phyloP scores from a whole-genome alignment of 1,140 invertebrate genomes.

The Cyphomyrmex costatus region DNA sequence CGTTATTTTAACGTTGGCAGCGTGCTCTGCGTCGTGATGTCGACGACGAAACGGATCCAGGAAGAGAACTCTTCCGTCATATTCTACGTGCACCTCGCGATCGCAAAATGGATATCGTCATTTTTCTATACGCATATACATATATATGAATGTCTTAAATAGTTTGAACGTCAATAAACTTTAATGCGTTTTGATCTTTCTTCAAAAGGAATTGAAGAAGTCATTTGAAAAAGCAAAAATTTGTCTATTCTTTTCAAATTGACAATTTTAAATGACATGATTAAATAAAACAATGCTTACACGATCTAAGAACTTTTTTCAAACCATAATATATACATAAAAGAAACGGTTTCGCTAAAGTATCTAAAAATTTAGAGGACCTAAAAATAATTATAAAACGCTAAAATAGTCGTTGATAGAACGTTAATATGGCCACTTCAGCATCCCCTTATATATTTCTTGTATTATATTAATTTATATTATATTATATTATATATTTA shows the following conservation, averaged over 20 bases:
- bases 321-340: background rate
- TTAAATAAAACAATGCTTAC: background rate
- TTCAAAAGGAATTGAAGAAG: background rate
- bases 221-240: background rate
- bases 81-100: conserved; percentile 9
- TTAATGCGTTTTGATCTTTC: background rate
- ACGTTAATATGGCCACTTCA: too few relatives aligned
- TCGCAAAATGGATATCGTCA: conserved; percentile 24
- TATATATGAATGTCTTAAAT: background rate
- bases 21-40: conserved; percentile 57
- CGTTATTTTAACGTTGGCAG: conserved; percentile 30
- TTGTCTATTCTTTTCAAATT: background rate
- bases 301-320: background rate
- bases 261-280: background rate
- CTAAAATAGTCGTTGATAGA: too few relatives aligned
- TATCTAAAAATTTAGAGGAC: too few relatives aligned
- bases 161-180: background rate
- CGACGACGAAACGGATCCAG: conserved; percentile 37
- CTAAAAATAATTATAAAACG: too few relatives aligned
- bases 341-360: too few relatives aligned
- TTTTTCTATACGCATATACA: background rate
- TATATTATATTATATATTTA: too few relatives aligned
- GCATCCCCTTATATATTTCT: too few relatives aligned
- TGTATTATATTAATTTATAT: too few relatives aligned
- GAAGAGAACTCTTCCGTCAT: conserved; percentile 55